Evolutionary conservation across 2,888 invertebrate species (phyloP).

Genomic region (Ernsta delagoae): DNA sequence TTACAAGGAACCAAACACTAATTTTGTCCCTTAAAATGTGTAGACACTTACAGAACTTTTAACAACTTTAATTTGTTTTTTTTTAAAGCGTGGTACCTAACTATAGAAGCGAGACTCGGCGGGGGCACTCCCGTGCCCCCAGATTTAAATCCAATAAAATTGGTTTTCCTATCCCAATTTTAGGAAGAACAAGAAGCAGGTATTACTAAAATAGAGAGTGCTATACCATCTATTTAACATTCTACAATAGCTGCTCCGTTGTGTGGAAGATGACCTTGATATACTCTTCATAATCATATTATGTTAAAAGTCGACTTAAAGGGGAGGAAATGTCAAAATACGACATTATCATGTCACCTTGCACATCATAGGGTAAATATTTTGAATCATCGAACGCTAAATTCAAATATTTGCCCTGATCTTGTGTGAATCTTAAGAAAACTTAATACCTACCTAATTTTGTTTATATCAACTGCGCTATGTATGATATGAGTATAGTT

Average conservation of each 20-base stretch:
- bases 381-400: neutral
- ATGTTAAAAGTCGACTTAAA: neutral
- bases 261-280: neutral
- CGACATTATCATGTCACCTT: constrained; percentile 21
- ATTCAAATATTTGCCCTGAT: neutral
- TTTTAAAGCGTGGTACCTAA: no score
- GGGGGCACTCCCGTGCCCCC: no score
- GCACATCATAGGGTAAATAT: constrained; percentile 6
- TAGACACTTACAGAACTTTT: no score
- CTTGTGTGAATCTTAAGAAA: neutral
- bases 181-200: neutral
- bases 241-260: neutral
- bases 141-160: no score
- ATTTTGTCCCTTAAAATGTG: no score
- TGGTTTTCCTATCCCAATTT: no score
- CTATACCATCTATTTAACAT: neutral
- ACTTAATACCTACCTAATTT: neutral
- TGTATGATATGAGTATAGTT: no score
- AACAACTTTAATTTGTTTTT: no score
- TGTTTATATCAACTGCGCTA: no score
- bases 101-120: no score
- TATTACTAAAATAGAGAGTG: neutral
- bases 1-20: no score
- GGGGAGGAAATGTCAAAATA: constrained; percentile 23
- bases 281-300: neutral